These are phyloP conservation scores for Torymus tubicola DNA, from an alignment of 2,888 invertebrate species.

Conservation along the genomic window DNA sequence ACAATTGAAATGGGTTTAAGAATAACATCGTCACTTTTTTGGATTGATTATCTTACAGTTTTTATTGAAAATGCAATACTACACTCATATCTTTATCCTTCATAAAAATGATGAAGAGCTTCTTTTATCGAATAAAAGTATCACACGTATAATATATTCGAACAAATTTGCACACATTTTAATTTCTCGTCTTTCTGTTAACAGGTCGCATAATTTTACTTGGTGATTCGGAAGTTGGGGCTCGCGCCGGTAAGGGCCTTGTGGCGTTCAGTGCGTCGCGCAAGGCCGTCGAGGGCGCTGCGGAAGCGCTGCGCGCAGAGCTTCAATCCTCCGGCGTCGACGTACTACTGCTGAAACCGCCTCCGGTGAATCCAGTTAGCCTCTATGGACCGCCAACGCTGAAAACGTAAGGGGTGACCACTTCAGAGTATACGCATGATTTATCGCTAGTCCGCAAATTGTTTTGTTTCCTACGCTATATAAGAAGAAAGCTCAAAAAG, in stretches of 20 bases:
- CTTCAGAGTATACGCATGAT: constrained; percentile 9
- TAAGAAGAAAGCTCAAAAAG: not conserved
- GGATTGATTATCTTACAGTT: too few species aligned
- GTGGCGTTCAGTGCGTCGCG: constrained; percentile 81
- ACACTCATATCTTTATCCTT: too few species aligned
- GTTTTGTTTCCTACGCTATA: not conserved
- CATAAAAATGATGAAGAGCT: too few species aligned
- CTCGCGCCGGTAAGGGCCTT: constrained; percentile 76
- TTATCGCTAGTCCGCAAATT: not conserved
- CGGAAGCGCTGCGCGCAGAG: constrained; percentile 84
- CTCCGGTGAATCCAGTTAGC: constrained; percentile 69
- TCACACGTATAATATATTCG: too few species aligned
- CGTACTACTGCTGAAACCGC: constrained; percentile 86
- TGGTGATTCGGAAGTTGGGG: constrained; percentile 65
- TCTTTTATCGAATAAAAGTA: too few species aligned
- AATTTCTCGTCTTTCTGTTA: not conserved
- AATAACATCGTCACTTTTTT: too few species aligned
- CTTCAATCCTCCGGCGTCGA: constrained; percentile 84
- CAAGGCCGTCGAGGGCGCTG: constrained; percentile 89
- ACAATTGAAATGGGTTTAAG: too few species aligned
- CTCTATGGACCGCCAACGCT: constrained; percentile 69
- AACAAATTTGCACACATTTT: too few species aligned
- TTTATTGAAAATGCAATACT: too few species aligned
- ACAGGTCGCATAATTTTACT: constrained; percentile 70
- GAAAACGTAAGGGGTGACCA: constrained; percentile 67